phyloP scores from a whole-genome alignment of 2,888 invertebrate species.

The Limenitis camilla region DNA sequence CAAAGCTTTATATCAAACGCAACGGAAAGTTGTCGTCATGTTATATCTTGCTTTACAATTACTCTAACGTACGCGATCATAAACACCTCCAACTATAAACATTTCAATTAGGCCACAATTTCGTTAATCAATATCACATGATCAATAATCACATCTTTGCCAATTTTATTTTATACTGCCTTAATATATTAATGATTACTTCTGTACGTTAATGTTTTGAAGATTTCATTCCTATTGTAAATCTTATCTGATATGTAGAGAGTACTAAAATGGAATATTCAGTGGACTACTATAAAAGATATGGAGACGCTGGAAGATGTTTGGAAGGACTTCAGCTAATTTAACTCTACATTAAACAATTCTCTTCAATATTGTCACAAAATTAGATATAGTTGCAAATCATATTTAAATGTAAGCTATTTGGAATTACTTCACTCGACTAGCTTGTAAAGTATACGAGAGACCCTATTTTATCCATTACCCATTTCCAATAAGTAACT shows the following conservation, averaged over 20 bases:
- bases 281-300: background rate
- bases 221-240: background rate
- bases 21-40: background rate
- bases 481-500: background rate
- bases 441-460: background rate
- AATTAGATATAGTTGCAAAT: background rate
- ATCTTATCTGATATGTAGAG: conserved; percentile 13
- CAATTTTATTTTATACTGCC: conserved; percentile 26
- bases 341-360: conserved; percentile 7
- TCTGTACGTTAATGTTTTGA: background rate
- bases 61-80: conserved; percentile 34
- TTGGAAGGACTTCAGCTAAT: conserved; percentile 4
- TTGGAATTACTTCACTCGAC: too few species aligned
- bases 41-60: background rate
- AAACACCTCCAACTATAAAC: conserved; percentile 29
- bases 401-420: too few species aligned
- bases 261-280: background rate
- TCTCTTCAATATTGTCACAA: conserved; percentile 5
- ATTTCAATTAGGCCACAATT: conserved; percentile 55
- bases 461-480: background rate
- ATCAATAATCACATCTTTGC: conserved; percentile 52
- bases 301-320: background rate
- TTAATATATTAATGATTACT: background rate
- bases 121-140: conserved; percentile 56
- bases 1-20: background rate